A percentile compares a stretch with the other conserved stretches of the same genome.
phyloP scores from a whole-genome alignment of 1,140 invertebrate species.

The Melanaphis sacchari region DNA sequence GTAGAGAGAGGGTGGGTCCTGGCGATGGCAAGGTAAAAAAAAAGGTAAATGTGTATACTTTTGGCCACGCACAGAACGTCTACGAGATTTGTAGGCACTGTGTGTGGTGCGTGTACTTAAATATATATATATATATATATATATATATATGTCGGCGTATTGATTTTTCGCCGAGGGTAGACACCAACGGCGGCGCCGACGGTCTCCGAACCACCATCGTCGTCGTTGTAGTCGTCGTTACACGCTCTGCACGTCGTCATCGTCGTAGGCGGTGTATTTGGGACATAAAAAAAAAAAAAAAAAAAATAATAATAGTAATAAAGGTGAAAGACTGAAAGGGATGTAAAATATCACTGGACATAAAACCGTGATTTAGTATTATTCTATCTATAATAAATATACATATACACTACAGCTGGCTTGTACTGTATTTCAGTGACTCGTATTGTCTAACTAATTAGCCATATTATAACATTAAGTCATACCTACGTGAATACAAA shows the following conservation, averaged over 20 bases:
- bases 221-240: slow-evolving; percentile 22
- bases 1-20: too few relatives aligned
- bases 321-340: background rate
- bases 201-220: slow-evolving; percentile 12
- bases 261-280: background rate
- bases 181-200: slow-evolving; percentile 41
- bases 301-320: too few relatives aligned
- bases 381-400: background rate
- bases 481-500: background rate
- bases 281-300: background rate
- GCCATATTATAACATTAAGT: background rate
- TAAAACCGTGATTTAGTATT: background rate
- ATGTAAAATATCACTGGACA: background rate
- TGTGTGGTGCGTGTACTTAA: background rate
- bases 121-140: background rate
- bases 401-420: background rate
- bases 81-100: slow-evolving; percentile 19
- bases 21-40: background rate
- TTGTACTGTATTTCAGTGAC: background rate
- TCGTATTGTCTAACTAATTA: background rate
- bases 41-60: slow-evolving; percentile 42
- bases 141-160: slow-evolving; percentile 24
- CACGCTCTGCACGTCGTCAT: background rate
- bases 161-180: slow-evolving; percentile 55
- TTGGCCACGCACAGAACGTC: slow-evolving; percentile 1